Evolutionary conservation across 2,797 vertebrate genomes (phyloP), one percentile per base, ranked within the genome.

Genomic region (Kryptopterus vitreolus): DNA sequence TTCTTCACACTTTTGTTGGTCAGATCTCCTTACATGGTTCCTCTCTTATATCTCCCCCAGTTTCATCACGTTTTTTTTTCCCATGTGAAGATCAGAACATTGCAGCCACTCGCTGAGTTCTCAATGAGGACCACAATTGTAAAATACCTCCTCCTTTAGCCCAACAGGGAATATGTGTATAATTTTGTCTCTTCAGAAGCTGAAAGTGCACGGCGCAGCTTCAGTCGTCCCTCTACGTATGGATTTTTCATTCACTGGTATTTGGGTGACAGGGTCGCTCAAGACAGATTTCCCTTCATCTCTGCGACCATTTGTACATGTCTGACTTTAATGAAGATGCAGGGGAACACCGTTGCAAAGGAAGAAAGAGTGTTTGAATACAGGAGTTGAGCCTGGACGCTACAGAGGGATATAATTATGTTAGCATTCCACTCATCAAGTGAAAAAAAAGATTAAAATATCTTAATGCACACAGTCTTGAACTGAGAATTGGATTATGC

Each of bases 141-240:
- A 88, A 91, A 91, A 91, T 88, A 87, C 85, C 90, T 87, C 87
- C 89, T 90, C 90, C 88, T 86, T 29, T 18, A 82, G 83, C 84
- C 87, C 84, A 83, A 87, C 71, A 77, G 90, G 86, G 87, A 87
- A 87, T 71, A 68, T 20, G 62, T 83, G 85, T 89, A 89, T 91
- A 91, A 92, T 90, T 92, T 91, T 90, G 87, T 91, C 89, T 92
- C 89, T 90, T 90, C 90, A 91, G 89, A 88, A 89, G 86, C 88
- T 82, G 80, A 89, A 88, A 90, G 89, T 90, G 84, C 86, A 87
- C 53, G 80, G 88, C 91, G 89, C 90, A 92, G 90, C 91, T 91
- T 89, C 87, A 65, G 80, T 86, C 84, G 87, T 90, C 91, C 84
- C 90, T 88, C 88, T 86, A 76, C 66, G 81, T 84, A 92, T 91